Evolutionary conservation across 2,888 invertebrate species (phyloP).

Genomic region (Andrena dorsata): DNA sequence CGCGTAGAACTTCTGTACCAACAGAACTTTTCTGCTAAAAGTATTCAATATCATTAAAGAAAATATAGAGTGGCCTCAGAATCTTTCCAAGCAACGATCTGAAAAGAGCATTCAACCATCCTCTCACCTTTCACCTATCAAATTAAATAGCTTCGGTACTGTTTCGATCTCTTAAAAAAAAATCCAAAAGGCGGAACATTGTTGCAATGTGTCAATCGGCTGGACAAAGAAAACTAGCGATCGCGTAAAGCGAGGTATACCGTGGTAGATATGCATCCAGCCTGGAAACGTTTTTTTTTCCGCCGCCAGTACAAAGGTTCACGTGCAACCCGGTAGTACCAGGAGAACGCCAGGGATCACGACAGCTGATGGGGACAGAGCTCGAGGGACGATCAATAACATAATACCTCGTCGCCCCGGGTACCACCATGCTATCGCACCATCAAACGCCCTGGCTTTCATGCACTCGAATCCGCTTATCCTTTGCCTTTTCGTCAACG

Average conservation of each 20-base stretch:
- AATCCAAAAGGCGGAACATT: too few species aligned
- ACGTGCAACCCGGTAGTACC: conserved; percentile 77
- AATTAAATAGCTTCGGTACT: neutral
- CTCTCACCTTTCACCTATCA: too few species aligned
- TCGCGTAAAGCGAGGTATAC: neutral
- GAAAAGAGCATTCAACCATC: too few species aligned
- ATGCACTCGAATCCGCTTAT: conserved; percentile 61
- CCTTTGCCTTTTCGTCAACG: conserved; percentile 59
- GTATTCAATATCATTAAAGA: too few species aligned
- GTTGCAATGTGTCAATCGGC: conserved; percentile 12
- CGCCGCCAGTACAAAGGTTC: conserved; percentile 62
- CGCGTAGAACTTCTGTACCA: too few species aligned
- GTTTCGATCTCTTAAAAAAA: neutral
- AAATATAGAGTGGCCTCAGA: too few species aligned
- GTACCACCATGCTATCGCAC: conserved; percentile 78
- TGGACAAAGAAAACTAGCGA: conserved; percentile 5
- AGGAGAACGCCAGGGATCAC: conserved; percentile 78
- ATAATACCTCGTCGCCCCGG: conserved; percentile 80
- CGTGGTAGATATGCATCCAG: conserved; percentile 44
- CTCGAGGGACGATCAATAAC: conserved; percentile 81
- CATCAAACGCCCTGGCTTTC: conserved; percentile 74
- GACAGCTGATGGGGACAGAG: conserved; percentile 80
- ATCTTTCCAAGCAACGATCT: too few species aligned
- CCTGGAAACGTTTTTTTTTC: conserved; percentile 63
- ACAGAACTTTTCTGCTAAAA: too few species aligned